Evolutionary conservation across 2,797 vertebrate genomes (phyloP).

Genomic region (Ceyx erithaca): DNA sequence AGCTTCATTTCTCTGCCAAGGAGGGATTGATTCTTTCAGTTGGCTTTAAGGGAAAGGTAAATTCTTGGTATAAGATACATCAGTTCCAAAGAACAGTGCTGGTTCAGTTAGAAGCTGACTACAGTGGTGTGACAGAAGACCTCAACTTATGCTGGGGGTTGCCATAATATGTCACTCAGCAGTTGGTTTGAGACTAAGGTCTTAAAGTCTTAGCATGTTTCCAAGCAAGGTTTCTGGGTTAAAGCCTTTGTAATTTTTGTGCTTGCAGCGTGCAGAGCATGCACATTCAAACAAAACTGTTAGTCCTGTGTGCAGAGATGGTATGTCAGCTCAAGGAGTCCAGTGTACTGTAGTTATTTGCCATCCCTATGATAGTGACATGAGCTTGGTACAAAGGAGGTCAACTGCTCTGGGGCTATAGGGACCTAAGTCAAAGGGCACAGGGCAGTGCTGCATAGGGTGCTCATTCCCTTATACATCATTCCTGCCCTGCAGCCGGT

Average conservation of each 20-base stretch:
- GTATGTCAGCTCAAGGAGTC: not conserved
- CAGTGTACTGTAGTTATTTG: accelerated
- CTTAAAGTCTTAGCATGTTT: not conserved
- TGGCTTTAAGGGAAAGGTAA: not conserved
- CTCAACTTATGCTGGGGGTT: not conserved
- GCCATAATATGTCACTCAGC: not conserved
- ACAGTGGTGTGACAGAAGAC: not conserved
- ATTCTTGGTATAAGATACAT: not conserved
- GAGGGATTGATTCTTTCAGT: constrained; percentile 37
- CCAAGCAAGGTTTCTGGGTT: not conserved
- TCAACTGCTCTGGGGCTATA: accelerated
- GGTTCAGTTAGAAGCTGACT: not conserved
- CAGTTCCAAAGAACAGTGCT: not conserved
- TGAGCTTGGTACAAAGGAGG: not conserved
- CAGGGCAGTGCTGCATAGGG: not conserved
- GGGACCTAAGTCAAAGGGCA: accelerated
- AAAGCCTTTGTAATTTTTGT: not conserved
- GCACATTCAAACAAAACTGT: not conserved
- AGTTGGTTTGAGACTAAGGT: not conserved
- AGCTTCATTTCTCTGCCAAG: constrained; percentile 37
- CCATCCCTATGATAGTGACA: not conserved
- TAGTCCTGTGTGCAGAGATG: accelerated
- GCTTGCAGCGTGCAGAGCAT: not conserved
- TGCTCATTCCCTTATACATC: not conserved
- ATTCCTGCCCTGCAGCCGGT: not conserved